Evolutionary conservation across 1,140 invertebrate species (phyloP), one percentile per base, ranked within the genome.

Genomic region (Drosophila sulfurigaster): DNA sequence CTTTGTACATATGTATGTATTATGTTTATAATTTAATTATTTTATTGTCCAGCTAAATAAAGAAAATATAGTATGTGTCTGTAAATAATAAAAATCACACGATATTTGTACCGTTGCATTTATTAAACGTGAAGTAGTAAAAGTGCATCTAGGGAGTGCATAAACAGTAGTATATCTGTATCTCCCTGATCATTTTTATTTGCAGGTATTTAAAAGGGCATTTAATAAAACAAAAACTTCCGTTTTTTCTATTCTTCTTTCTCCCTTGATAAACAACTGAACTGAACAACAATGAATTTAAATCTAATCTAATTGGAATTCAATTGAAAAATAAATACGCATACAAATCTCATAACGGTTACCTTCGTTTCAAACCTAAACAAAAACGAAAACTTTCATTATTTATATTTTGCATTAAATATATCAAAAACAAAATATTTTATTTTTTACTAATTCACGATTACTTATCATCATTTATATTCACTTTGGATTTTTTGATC

Each of bases 191-290:
- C 60, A 75, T 46, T 70, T 59, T 72, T 81, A 67, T 66, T 73
- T 64, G 64, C 41, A 81, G 49, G 52, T 80, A 60, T 78, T 73
- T 59, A 25, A 63, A 74, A 83, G 65, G 63, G 52, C 13, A 63
- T 52, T n/a, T 45, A 65, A 51, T 64, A 73, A 74, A 56, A 25
- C 43, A 13, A 78, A 80, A 87, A 73, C 73, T 80, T 87, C 81
- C 83, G 78, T 87, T 92, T 91, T 91, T 92, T 91, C 86, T 92
- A 83, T 92, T 92, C 91, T 92, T 91, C 91, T 92, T 92, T 92
- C 91, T 92, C 77, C 91, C 91, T 91, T 92, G 91, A 92, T 81
- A 76, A 83, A 76, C 64, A 88, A 81, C 35, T 38, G 35, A 85
- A 85, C 65, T 70, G 71, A 81, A 88, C 72, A 83, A 76, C 76